Conservation (phyloP, 92 coral and sea anemone genomes). For the Nematostella vectensis region DNA sequence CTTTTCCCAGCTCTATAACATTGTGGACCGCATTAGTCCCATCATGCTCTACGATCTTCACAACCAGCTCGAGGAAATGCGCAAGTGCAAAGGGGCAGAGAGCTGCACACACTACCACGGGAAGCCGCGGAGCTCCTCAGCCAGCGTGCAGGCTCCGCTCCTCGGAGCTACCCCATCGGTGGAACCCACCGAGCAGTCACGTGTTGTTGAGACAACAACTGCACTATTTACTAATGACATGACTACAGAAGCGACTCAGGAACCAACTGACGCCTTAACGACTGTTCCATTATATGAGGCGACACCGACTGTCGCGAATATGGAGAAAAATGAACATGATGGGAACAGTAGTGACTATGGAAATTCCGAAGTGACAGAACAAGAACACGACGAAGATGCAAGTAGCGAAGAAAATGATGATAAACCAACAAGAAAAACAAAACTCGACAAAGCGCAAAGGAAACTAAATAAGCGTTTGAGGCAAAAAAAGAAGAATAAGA, state of each 20-base stretch:
- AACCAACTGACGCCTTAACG: neutral
- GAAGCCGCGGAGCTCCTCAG: constrained; percentile 6
- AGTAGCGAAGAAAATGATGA: neutral
- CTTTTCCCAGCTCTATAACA: constrained; percentile 58
- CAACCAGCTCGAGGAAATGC: constrained; percentile 38
- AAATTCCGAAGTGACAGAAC: neutral
- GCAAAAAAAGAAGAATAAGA: neutral
- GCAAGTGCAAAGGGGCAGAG: constrained; percentile 58
- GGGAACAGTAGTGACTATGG: neutral
- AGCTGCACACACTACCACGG: constrained; percentile 71
- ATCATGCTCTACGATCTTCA: constrained; percentile 62
- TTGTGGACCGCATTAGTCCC: constrained; percentile 47
- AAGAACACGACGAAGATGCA: neutral
- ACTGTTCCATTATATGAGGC: no score
- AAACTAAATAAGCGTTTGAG: neutral
- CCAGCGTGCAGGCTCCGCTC: neutral
- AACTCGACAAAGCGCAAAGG: neutral
- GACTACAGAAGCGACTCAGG: neutral
- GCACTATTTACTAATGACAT: no score
- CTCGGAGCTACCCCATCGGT: no score
- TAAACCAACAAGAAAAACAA: neutral
- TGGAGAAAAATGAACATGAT: neutral
- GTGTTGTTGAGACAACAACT: neutral
- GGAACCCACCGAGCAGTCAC: neutral
- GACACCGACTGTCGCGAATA: no score